These are phyloP conservation scores for Coremacera marginata DNA, from an alignment of 2,888 invertebrate species.

Conservation along the genomic window DNA sequence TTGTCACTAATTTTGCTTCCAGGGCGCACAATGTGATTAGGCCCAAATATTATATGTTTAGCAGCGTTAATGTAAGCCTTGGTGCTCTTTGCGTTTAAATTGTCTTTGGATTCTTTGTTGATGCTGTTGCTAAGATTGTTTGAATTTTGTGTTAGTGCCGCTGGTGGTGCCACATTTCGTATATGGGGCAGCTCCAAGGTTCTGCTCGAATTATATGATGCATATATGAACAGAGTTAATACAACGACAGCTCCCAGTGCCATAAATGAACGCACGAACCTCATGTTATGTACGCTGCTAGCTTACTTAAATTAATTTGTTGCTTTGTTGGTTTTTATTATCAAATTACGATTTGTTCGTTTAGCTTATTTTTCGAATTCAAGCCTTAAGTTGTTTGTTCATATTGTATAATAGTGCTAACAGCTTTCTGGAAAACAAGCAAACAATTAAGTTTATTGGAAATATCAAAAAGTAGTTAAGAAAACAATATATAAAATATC, in stretches of 20 bases:
- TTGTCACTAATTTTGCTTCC: slow-evolving; percentile 36
- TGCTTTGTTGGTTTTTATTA: no score
- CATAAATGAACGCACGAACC: slow-evolving; percentile 69
- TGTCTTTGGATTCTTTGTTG: slow-evolving; percentile 1
- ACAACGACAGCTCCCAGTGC: slow-evolving; percentile 68
- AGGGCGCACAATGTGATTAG: slow-evolving; percentile 25
- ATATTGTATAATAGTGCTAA: no score
- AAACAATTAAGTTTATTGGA: no score
- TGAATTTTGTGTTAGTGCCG: slow-evolving; percentile 29
- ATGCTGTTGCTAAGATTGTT: slow-evolving; percentile 9
- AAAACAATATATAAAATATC: no score
- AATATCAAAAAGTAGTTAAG: no score
- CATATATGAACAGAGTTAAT: slow-evolving; percentile 70
- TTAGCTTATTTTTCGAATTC: no score
- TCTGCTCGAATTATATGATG: slow-evolving; percentile 69
- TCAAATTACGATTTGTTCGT: no score
- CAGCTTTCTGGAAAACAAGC: no score
- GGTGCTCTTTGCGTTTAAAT: neutral
- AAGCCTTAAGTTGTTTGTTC: no score
- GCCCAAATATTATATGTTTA: neutral
- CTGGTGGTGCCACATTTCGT: slow-evolving; percentile 48
- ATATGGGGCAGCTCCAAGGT: slow-evolving; percentile 59
- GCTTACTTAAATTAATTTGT: slow-evolving; percentile 46
- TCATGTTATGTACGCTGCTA: slow-evolving; percentile 65
- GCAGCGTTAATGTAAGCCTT: slow-evolving; percentile 26